A percentile compares a stretch with the other conserved stretches of the same genome.
phyloP scores from a whole-genome alignment of 2,888 invertebrate species.

The Trichopoda pennipes region DNA sequence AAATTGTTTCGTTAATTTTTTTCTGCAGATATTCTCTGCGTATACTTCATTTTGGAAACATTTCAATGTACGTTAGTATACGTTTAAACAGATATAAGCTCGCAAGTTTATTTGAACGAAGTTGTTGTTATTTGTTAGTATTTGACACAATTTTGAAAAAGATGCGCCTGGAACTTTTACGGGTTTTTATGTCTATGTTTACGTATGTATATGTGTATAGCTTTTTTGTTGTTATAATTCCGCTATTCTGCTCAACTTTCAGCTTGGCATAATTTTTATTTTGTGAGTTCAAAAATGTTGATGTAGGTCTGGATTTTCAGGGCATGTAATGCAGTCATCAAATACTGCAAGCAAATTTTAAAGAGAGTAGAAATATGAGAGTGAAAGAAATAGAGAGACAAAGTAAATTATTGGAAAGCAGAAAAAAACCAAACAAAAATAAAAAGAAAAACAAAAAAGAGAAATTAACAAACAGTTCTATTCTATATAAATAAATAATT shows the following conservation, averaged over 20 bases:
- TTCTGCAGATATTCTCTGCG: constrained; percentile 21
- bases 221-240: constrained; percentile 42
- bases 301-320: constrained; percentile 80
- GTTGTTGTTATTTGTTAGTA: constrained; percentile 55
- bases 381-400: neutral
- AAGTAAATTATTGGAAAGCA: neutral
- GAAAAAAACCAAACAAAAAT: neutral
- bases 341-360: constrained; percentile 29
- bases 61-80: constrained; percentile 3
- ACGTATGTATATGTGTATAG: neutral
- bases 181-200: constrained; percentile 49
- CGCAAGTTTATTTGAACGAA: constrained; percentile 28
- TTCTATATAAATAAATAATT: neutral
- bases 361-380: neutral
- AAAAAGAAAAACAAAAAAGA: neutral
- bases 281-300: constrained; percentile 71
- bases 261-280: constrained; percentile 79
- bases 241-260: constrained; percentile 65
- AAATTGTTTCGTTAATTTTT: neutral
- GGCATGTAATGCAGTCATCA: constrained; percentile 68
- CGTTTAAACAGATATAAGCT: neutral
- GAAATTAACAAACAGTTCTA: neutral
- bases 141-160: constrained; percentile 69
- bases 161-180: constrained; percentile 68
- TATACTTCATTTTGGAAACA: constrained; percentile 45